phyloP scores from a whole-genome alignment of 2,888 invertebrate genomes.

The Thereva unica region DNA sequence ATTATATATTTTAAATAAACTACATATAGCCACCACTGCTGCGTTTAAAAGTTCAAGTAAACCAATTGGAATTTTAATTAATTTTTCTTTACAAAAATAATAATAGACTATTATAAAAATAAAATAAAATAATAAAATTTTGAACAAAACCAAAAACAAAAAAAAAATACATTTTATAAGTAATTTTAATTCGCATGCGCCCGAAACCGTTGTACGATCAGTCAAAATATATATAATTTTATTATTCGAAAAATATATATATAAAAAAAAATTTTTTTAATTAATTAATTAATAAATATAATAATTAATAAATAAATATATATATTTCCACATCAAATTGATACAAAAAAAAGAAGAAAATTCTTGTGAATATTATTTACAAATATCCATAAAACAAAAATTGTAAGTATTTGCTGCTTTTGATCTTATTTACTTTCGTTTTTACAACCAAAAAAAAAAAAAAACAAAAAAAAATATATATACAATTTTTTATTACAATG shows the following conservation, averaged over 20 bases:
- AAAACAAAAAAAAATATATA: conserved; percentile 1
- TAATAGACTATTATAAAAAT: no score
- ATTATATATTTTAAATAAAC: no score
- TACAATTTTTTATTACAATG: neutral
- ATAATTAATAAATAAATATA: conserved; percentile 3
- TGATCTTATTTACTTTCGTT: no score
- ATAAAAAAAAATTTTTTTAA: conserved; percentile 18
- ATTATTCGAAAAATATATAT: conserved; percentile 10
- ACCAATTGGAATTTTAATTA: no score
- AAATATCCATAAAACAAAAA: no score
- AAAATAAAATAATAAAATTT: neutral
- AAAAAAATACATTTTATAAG: neutral
- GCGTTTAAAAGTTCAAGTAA: no score
- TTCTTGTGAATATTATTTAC: conserved; percentile 6
- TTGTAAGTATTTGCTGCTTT: no score
- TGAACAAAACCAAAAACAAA: conserved; percentile 2
- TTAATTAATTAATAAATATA: conserved; percentile 5
- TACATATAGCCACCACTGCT: no score
- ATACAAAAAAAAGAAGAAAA: conserved; percentile 33
- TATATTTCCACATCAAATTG: conserved; percentile 35
- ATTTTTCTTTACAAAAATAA: no score
- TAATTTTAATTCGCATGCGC: conserved; percentile 46
- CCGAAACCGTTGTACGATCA: conserved; percentile 55
- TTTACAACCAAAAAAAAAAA: conserved; percentile 7
- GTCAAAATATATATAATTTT: conserved; percentile 42